Base-by-base conservation (phyloP, 2,888 invertebrate genomes). In the Tetranychus truncatus region DNA sequence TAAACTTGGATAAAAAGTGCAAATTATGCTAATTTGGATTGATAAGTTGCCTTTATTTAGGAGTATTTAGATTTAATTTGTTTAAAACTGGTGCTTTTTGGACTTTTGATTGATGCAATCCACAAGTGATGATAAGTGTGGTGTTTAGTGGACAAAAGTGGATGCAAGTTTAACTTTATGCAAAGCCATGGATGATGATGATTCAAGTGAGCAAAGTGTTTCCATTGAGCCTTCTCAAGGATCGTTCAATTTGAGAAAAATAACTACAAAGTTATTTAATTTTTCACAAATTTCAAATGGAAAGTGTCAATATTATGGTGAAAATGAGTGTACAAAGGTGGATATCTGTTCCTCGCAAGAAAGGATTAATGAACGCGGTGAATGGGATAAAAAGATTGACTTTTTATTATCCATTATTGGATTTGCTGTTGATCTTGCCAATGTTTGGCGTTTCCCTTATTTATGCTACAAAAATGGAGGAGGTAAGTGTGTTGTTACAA, bases 401-500 rank as follows among this genome's bases (percentile, higher is more conserved):
- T 77, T 77, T 65, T 75, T 77, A 21, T 66, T 77, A 2, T 77
- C 77, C 11, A 76, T 76, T 4, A 77, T 77, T 65, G 79, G 83
- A 6, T 83, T 83, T 78, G 83, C 83, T 45, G 83, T 83, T 6
- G 83, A 83, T 77, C 77, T 83, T 15, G 83, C 82, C 34, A 83
- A 83, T 75, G 82, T 83, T 6, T 83, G 83, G 83, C 77, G 83
- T 74, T 83, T 83, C 78, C 83, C 83, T 45, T 83, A 82, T 76
- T 81, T 83, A 21, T 83, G 83, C 79, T 83, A 83, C 79, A 82
- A 82, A 78, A 83, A 83, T 78, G 83, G 83, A 18, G 83, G 83
- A 78, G 83, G 83, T 83, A 77, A 78, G 80, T 76, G n/a, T 20
- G 3, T 9, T 6, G 67, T 20, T 44, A 44, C 11, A 71, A 21